phyloP scores from a whole-genome alignment of 1,140 invertebrate species.

The Parasteatoda tepidariorum region DNA sequence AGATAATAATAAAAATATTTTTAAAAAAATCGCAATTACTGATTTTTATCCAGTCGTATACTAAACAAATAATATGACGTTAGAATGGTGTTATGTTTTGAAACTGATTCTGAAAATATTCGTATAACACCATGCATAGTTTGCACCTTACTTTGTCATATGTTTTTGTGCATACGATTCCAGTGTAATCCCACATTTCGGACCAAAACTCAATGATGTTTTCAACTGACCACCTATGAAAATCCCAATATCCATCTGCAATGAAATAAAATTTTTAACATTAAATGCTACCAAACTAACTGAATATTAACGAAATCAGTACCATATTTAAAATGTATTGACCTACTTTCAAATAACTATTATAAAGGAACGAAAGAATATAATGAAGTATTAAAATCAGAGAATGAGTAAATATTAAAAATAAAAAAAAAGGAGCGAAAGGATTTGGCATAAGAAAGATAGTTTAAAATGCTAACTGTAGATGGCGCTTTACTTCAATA shows the following conservation, averaged over 20 bases:
- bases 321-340: not conserved
- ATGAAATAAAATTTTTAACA: not conserved
- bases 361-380: not conserved
- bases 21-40: too few species aligned
- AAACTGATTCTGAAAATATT: too few species aligned
- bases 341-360: not conserved
- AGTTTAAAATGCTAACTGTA: too few species aligned
- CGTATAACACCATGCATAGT: too few species aligned
- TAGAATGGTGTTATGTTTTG: too few species aligned
- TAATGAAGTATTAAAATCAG: not conserved
- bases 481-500: too few species aligned
- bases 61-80: too few species aligned
- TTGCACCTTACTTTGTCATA: constrained; percentile 7
- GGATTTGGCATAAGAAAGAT: not conserved
- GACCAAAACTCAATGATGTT: constrained; percentile 71
- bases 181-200: constrained; percentile 68
- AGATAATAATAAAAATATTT: too few species aligned
- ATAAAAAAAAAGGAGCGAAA: not conserved
- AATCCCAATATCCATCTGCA: constrained; percentile 69
- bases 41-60: too few species aligned
- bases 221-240: constrained; percentile 70
- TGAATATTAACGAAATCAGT: not conserved
- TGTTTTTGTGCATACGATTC: constrained; percentile 64
- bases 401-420: not conserved
- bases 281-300: not conserved